Percentiles rank a stretch among this genome's conserved stretches.
Conservation (phyloP, 1,140 invertebrate species). For the Drosophila paulistorum region DNA sequence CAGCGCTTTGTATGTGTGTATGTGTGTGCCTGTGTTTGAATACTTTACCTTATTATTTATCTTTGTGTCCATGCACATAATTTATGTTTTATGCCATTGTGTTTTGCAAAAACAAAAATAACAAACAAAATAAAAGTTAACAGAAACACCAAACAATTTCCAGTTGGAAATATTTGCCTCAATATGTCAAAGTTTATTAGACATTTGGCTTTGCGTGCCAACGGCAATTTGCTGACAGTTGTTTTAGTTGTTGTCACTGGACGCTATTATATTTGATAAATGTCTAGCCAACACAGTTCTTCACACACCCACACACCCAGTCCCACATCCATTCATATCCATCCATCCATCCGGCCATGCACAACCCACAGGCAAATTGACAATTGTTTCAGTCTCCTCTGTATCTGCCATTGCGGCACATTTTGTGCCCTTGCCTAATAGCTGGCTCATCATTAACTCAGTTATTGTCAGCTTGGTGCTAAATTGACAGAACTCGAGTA, state of each 20-base stretch:
- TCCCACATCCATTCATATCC: neutral
- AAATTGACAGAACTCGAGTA: constrained; percentile 63
- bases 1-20: constrained; percentile 2
- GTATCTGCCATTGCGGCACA: constrained; percentile 34
- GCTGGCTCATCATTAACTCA: constrained; percentile 72
- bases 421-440: constrained; percentile 62
- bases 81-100: constrained; percentile 51
- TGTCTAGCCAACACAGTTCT: constrained; percentile 32
- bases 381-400: constrained; percentile 42
- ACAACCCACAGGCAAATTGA: constrained; percentile 41
- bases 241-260: constrained; percentile 68
- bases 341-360: neutral
- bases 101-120: constrained; percentile 5
- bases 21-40: constrained; percentile 3
- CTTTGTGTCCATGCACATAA: constrained; percentile 50
- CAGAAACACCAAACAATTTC: constrained; percentile 35
- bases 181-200: constrained; percentile 81
- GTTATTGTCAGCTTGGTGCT: constrained; percentile 72
- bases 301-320: neutral
- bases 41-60: constrained; percentile 61
- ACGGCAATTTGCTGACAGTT: constrained; percentile 76
- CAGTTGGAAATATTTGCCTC: constrained; percentile 72
- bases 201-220: constrained; percentile 78
- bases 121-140: constrained; percentile 34
- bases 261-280: constrained; percentile 80